These are phyloP conservation scores for Brachirus orientalis DNA, from an alignment of 2,113 vertebrate genomes.

Conservation along the genomic window DNA sequence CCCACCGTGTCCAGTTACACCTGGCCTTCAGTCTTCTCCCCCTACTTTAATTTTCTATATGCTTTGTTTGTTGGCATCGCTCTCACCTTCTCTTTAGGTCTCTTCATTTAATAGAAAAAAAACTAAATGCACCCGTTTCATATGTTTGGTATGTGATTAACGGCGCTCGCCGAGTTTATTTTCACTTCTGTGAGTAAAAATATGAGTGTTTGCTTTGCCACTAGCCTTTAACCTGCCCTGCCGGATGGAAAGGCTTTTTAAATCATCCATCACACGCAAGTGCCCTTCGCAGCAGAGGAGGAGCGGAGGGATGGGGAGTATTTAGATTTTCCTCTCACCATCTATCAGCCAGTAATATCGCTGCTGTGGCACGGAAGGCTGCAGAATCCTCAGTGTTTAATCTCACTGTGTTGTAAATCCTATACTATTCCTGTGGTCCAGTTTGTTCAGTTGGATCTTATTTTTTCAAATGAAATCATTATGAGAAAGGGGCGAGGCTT, in stretches of 20 bases:
- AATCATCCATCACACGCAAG: slow-evolving; percentile 76
- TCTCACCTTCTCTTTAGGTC: slow-evolving; percentile 17
- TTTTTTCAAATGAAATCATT: too few species aligned
- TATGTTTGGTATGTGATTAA: slow-evolving; percentile 51
- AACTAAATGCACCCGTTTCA: slow-evolving; percentile 10
- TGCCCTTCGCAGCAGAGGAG: slow-evolving; percentile 57
- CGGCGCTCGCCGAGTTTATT: slow-evolving; percentile 59
- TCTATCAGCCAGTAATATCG: slow-evolving; percentile 56
- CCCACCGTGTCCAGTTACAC: slow-evolving; percentile 69
- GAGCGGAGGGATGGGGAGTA: slow-evolving; percentile 48
- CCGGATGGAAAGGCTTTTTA: slow-evolving; percentile 75
- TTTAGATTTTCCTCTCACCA: slow-evolving; percentile 53
- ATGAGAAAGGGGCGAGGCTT: too few species aligned
- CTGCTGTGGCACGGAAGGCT: too few species aligned
- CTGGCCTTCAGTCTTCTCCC: slow-evolving; percentile 18
- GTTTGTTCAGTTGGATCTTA: too few species aligned
- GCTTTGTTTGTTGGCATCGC: slow-evolving; percentile 38
- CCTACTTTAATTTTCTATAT: slow-evolving; percentile 48
- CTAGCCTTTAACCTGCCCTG: slow-evolving; percentile 75
- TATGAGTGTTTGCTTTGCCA: slow-evolving; percentile 68
- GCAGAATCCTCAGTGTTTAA: too few species aligned
- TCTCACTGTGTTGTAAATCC: too few species aligned
- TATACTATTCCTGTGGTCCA: too few species aligned
- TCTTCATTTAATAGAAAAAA: slow-evolving; percentile 7
- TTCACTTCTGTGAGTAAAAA: slow-evolving; percentile 57